Base-by-base conservation (phyloP, 2,888 invertebrate genomes). In the Callosobruchus maculatus region DNA sequence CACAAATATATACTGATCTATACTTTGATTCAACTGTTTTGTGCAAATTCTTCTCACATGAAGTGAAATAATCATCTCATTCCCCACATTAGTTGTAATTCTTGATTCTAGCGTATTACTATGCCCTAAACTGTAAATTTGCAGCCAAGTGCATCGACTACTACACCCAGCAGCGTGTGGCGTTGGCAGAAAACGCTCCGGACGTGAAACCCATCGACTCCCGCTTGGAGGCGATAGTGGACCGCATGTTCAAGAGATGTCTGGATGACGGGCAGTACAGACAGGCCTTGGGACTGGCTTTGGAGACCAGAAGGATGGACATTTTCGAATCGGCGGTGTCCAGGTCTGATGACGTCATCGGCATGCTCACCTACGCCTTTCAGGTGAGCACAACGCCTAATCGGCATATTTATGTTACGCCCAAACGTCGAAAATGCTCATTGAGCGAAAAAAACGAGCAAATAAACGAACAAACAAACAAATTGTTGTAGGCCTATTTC, bases 291-390 rank as follows among this genome's bases (percentile, higher is more conserved):
- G 99, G 99, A 0, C 90, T 99, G 82, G 97, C 99, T 2, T 88
- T 99, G 72, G 99, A 99, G 87, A 98, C 98, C 0, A 91, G 97
- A 70, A 91, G 99, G 73, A 97, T 99, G 95, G 99, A 99, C 85
- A 94, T 99, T 81, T 98, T 99, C 83, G 95, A 97, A 84, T 91
- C 93, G 77, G 94, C 98, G 0, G 97, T 99, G 77, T 93, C 94
- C 89, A 93, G 95, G 85, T 95, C 97, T 66, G 97, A 97, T 88
- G 97, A 98, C 88, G 91, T 96, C 7, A 89, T 93, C 79, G 94
- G 92, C 75, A 97, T 98, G 95, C 90, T 99, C 76, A 93, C 93
- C 66, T 99, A 99, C 87, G 97, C 98, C 21, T 97, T 98, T 85
- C 95, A 96, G 87, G 97, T 98, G 77, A 77, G 75, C 67, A 67